phyloP scores from a whole-genome alignment of 2,888 invertebrate genomes.

The Heteromyza rotundicornis region DNA sequence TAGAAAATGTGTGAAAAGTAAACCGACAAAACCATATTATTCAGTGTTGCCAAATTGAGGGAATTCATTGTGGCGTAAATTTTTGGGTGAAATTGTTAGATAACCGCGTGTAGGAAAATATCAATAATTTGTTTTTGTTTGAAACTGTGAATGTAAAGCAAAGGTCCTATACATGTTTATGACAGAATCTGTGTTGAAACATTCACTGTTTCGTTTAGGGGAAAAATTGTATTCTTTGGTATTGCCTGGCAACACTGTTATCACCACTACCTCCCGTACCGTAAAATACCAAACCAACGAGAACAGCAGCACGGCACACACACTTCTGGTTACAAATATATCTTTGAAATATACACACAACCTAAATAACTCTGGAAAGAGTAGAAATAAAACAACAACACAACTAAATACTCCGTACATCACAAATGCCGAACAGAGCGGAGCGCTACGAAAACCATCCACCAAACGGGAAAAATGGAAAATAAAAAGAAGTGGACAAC shows the following conservation, averaged over 20 bases:
- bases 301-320: neutral
- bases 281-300: neutral
- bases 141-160: no score
- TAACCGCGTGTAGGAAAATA: no score
- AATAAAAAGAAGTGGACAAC: neutral
- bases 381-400: neutral
- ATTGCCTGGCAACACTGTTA: no score
- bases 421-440: neutral
- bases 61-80: no score
- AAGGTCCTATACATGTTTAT: no score
- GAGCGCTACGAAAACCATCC: neutral
- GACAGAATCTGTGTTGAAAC: no score
- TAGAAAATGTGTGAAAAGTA: no score
- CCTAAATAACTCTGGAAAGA: conserved; percentile 2
- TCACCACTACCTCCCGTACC: neutral
- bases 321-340: neutral
- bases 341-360: neutral
- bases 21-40: neutral
- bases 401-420: neutral
- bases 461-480: conserved; percentile 1
- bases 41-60: no score
- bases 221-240: no score
- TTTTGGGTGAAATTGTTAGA: no score
- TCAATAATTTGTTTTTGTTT: no score
- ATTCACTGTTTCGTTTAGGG: no score